phyloP scores from a whole-genome alignment of 2,797 vertebrate genomes.

The Cetoscarus ocellatus region DNA sequence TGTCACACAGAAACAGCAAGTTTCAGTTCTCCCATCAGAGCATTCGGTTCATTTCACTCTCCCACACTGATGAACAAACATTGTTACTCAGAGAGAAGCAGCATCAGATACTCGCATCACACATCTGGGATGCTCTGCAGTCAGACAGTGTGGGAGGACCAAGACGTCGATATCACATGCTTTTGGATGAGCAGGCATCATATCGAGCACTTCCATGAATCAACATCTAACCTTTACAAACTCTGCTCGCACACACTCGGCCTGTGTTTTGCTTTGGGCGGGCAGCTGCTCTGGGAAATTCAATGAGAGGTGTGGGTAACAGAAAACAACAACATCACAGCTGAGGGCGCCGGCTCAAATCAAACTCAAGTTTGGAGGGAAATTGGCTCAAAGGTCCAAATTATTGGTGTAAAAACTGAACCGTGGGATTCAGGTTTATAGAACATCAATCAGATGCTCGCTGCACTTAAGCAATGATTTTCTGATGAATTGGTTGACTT shows the following conservation, averaged over 20 bases:
- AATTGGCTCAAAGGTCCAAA: not conserved
- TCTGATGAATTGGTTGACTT: slow-evolving; percentile 11
- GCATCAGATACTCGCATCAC: slow-evolving; percentile 20
- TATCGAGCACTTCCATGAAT: slow-evolving; percentile 41
- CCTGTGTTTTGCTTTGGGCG: slow-evolving; percentile 24
- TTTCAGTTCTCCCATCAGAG: too few relatives aligned
- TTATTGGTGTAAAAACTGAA: not conserved
- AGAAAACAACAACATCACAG: slow-evolving; percentile 13
- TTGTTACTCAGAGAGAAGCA: slow-evolving; percentile 12
- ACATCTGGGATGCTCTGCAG: slow-evolving; percentile 10
- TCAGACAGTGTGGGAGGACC: slow-evolving; percentile 37
- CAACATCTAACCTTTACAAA: slow-evolving; percentile 43
- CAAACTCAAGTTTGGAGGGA: slow-evolving; percentile 8
- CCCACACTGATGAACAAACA: not conserved
- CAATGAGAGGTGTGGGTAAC: not conserved
- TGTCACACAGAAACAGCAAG: too few relatives aligned
- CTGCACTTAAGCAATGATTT: slow-evolving; percentile 3
- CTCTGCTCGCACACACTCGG: slow-evolving; percentile 5
- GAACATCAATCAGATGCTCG: slow-evolving; percentile 7
- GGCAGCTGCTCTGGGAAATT: slow-evolving; percentile 3
- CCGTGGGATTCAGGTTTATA: not conserved
- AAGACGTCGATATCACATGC: slow-evolving; percentile 48
- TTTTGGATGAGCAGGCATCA: slow-evolving; percentile 48
- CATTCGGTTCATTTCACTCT: not conserved
- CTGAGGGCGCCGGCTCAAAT: slow-evolving; percentile 3